These are phyloP conservation scores for Pontoporia blainvillei DNA, from an alignment of 2,113 vertebrate genomes.

Conservation along the genomic window DNA sequence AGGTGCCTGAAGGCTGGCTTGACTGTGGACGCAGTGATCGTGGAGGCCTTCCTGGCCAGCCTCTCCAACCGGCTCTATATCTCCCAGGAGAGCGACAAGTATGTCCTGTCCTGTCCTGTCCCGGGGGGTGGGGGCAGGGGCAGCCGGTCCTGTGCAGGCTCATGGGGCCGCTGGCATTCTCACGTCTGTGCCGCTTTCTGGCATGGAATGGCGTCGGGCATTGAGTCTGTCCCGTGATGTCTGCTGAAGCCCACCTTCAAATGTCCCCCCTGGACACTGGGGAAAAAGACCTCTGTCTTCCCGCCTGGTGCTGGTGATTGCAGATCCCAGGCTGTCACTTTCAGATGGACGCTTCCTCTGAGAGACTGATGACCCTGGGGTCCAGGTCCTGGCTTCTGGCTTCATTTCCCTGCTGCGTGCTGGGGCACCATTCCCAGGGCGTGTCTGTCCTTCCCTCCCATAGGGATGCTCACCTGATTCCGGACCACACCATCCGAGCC, in stretches of 20 bases:
- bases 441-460: background rate
- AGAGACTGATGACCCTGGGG: background rate
- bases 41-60: slow-evolving; percentile 96
- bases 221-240: background rate
- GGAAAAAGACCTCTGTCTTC: background rate
- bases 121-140: background rate
- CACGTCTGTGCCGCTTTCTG: background rate
- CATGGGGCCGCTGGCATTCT: fast-evolving
- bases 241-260: background rate
- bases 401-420: background rate
- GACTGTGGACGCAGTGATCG: slow-evolving; percentile 92
- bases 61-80: slow-evolving; percentile 98
- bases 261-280: background rate
- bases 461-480: slow-evolving; percentile 96
- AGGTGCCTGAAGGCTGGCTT: slow-evolving; percentile 95
- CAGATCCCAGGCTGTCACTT: background rate
- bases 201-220: slow-evolving; percentile 10
- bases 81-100: slow-evolving; percentile 98
- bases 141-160: background rate
- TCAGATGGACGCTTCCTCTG: background rate
- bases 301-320: background rate
- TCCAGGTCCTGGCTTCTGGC: background rate
- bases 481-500: slow-evolving; percentile 95
- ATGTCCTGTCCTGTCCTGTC: slow-evolving; percentile 46
- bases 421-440: background rate